Percentiles rank a stretch among this genome's conserved stretches.
Evolutionary conservation across 2,888 invertebrate species (phyloP).

Genomic region (Halocaridina rubra): DNA sequence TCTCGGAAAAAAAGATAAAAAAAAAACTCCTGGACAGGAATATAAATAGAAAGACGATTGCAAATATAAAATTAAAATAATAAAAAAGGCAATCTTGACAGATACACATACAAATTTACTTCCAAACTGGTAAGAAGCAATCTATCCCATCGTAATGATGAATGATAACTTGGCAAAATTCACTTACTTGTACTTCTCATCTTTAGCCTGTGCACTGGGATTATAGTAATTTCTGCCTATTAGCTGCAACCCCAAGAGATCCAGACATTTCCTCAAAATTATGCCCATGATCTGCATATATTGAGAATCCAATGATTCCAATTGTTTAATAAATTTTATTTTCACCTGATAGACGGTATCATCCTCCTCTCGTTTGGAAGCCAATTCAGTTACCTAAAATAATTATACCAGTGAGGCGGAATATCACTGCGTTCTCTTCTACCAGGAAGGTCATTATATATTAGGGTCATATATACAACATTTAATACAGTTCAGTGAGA

Average conservation of each 20-base stretch:
- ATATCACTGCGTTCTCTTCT: too few species aligned
- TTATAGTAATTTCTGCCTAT: slow-evolving; percentile 68
- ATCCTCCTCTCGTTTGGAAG: slow-evolving; percentile 53
- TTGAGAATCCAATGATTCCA: slow-evolving; percentile 49
- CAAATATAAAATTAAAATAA: not conserved
- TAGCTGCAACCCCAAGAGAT: slow-evolving; percentile 65
- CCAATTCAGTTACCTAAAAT: slow-evolving; percentile 33
- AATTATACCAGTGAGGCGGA: too few species aligned
- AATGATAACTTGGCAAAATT: too few species aligned
- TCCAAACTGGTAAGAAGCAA: too few species aligned
- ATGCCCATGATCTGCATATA: slow-evolving; percentile 59
- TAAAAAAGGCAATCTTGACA: too few species aligned
- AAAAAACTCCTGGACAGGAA: too few species aligned
- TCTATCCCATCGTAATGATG: too few species aligned
- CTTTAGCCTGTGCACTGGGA: slow-evolving; percentile 33
- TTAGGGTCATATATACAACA: too few species aligned
- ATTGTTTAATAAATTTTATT: slow-evolving; percentile 58
- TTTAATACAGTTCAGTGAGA: too few species aligned
- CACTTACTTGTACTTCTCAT: slow-evolving; percentile 30
- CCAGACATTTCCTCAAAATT: slow-evolving; percentile 64
- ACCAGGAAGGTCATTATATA: too few species aligned
- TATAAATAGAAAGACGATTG: not conserved
- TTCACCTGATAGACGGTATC: slow-evolving; percentile 63
- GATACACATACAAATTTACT: too few species aligned
- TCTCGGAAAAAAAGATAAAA: too few species aligned